phyloP scores from a whole-genome alignment of 1,140 invertebrate species.

The Cyclargus thomasi region DNA sequence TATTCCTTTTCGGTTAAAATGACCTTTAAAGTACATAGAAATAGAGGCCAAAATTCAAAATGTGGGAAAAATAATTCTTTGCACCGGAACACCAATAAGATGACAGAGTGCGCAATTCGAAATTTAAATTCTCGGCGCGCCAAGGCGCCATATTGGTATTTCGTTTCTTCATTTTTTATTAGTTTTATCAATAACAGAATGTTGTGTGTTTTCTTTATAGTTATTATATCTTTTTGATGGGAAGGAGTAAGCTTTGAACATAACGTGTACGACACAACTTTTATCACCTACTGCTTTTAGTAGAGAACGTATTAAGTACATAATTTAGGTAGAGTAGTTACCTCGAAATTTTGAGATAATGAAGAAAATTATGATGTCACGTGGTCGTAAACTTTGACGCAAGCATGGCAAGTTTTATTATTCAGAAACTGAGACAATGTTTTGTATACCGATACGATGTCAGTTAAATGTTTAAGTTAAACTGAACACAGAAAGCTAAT shows the following conservation, averaged over 20 bases:
- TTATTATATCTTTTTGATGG: constrained; percentile 8
- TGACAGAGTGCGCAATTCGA: constrained; percentile 38
- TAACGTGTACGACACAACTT: constrained; percentile 3
- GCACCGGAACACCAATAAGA: constrained; percentile 40
- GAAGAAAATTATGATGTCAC: not conserved
- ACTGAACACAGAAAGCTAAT: not conserved
- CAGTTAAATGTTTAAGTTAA: not conserved
- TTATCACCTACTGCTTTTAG: constrained; percentile 4
- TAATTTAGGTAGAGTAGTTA: not conserved
- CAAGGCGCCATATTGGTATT: constrained; percentile 46
- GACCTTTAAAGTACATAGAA: constrained; percentile 25
- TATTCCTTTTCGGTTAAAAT: constrained; percentile 10
- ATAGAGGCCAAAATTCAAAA: constrained; percentile 32
- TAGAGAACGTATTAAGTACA: not conserved
- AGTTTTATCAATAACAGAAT: constrained; percentile 17
- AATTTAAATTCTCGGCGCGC: constrained; percentile 37
- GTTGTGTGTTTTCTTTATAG: constrained; percentile 19
- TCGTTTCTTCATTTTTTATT: constrained; percentile 33
- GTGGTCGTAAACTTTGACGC: not conserved
- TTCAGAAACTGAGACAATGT: not conserved
- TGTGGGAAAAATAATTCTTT: constrained; percentile 24
- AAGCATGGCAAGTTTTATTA: not conserved
- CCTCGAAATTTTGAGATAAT: not conserved
- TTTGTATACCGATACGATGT: not conserved
- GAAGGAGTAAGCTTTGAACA: constrained; percentile 8